phyloP scores from a whole-genome alignment of 1,140 invertebrate genomes.

The Ceratoteleas bidentatus region DNA sequence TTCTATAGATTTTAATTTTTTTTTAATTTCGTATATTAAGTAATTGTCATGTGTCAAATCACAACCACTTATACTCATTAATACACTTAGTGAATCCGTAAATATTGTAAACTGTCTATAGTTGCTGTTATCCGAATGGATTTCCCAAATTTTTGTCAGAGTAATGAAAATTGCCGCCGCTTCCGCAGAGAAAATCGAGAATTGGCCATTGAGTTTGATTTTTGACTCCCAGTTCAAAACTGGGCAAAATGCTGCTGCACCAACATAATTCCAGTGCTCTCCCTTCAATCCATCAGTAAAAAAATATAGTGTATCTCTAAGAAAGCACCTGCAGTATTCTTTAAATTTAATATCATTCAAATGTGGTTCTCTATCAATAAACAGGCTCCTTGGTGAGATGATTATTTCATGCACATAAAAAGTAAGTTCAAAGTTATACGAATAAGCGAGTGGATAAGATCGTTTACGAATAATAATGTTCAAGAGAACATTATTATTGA shows the following conservation, averaged over 20 bases:
- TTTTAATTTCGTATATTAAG: conserved; percentile 15
- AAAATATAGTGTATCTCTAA: conserved; percentile 17
- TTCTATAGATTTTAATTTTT: neutral
- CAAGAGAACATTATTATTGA: neutral
- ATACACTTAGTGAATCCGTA: conserved; percentile 16
- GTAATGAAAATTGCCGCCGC: neutral
- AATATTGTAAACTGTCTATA: too few relatives aligned
- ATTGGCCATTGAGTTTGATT: neutral
- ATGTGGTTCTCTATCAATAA: neutral
- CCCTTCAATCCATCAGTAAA: conserved; percentile 27
- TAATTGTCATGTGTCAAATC: neutral
- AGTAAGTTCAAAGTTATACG: neutral
- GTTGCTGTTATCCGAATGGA: neutral
- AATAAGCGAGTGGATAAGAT: neutral
- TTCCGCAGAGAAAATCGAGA: conserved; percentile 26
- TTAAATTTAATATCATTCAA: neutral
- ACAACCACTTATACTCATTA: neutral
- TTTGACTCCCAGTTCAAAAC: neutral
- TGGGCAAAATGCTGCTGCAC: conserved; percentile 4
- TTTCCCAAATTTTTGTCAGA: neutral
- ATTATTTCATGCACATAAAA: neutral
- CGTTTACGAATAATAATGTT: neutral
- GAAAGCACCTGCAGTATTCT: neutral
- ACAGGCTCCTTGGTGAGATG: neutral
- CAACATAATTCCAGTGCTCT: conserved; percentile 8